Evolutionary conservation across 1,140 invertebrate species (phyloP), one percentile per base, ranked within the genome.

Genomic region (Heterodera schachtii): DNA sequence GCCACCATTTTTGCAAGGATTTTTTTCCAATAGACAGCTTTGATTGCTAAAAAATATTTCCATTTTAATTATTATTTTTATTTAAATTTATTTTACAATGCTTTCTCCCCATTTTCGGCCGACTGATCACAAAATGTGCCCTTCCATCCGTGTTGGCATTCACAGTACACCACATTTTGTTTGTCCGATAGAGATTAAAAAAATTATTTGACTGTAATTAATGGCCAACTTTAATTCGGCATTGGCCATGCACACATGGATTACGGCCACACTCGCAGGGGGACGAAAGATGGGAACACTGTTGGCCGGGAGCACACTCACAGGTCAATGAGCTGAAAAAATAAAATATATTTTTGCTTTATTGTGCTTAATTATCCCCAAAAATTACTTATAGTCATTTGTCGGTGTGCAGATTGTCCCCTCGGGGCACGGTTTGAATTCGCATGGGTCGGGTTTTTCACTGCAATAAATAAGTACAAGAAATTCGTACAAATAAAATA

Each of bases 121-220:
- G 47, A 41, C 31, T 67, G 94, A 90, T 96, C 94, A 87, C 95
- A 97, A 1, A 95, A 91, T 67, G 93, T 92, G 19, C 95, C 95
- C 0, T 94, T 95, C 90, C 94, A 97, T 1, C 95, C 95, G 0
- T 94, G 93, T 89, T 94, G 93, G 84, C 95, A 97, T 64, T 93
- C 92, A 90, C 95, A 96, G 46, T 47, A 43, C 46, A 96, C 95
- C 46, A 96, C 95, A 88, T 95, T 19, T 64, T 64, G 57, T 64
- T 52, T 6, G 94, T 4, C 95, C 95, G 31, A 31, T 31, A 31
- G 31, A 31, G 1, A 31, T 31, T 31, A 31, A 31, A 31, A 31
- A 31, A 52, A 52, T 8, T 52, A 19, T 19, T 64, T 4, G 31
- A 31, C 31, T 31, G 31, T 31, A 31, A 31, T 31, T 31, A 31